These are phyloP conservation scores for Heteromurus nitidus DNA, from an alignment of 2,888 invertebrate genomes.

Conservation along the genomic window DNA sequence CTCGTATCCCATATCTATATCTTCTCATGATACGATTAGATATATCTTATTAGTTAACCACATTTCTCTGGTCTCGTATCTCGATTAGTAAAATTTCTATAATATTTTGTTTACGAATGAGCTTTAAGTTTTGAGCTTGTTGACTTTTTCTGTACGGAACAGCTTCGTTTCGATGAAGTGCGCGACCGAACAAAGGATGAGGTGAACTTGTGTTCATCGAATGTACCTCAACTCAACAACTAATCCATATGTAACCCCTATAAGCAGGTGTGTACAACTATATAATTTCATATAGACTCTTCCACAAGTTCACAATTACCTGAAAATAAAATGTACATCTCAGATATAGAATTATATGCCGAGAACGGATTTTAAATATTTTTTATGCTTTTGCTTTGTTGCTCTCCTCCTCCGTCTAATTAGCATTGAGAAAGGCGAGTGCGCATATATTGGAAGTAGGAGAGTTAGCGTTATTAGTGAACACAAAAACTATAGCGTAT, in stretches of 20 bases:
- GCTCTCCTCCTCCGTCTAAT: background rate
- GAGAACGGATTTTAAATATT: background rate
- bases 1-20: background rate
- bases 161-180: background rate
- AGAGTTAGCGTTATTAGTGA: background rate
- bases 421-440: conserved; percentile 7
- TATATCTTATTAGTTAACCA: too few relatives aligned
- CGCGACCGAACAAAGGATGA: conserved; percentile 6
- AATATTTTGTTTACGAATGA: background rate
- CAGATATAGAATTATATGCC: background rate
- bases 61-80: too few relatives aligned
- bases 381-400: background rate
- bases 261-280: background rate
- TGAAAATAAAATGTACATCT: background rate
- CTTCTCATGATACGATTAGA: background rate
- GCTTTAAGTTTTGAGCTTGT: background rate
- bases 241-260: background rate
- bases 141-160: background rate
- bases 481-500: background rate
- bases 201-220: conserved; percentile 7
- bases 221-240: background rate
- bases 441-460: conserved; percentile 13
- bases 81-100: too few relatives aligned
- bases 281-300: conserved; percentile 1
- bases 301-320: background rate